These are phyloP conservation scores for Podarcis siculus DNA, from an alignment of 2,797 vertebrate genomes.

Conservation along the genomic window DNA sequence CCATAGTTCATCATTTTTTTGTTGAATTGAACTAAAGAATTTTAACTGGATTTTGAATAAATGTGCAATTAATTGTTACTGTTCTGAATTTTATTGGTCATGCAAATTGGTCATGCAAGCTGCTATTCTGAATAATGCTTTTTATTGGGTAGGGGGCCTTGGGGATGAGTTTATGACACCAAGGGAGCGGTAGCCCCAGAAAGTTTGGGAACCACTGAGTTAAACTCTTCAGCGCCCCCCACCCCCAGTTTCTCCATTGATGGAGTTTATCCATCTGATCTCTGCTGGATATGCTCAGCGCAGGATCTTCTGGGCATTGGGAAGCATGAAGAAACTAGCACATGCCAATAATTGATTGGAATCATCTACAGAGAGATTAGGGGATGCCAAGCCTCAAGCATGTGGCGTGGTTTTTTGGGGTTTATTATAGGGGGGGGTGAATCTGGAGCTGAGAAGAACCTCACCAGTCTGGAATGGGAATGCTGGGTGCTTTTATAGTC, in stretches of 20 bases:
- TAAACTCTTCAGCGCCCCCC: neutral
- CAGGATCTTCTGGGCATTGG: neutral
- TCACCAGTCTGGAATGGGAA: constrained; percentile 17
- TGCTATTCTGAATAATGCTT: no score
- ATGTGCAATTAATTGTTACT: no score
- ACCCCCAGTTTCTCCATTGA: neutral
- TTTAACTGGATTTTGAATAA: no score
- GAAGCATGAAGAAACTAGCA: neutral
- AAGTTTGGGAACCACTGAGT: no score
- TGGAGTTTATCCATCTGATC: neutral
- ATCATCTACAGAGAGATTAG: neutral
- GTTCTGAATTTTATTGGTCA: no score
- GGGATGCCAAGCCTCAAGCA: neutral
- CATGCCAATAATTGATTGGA: constrained; percentile 3
- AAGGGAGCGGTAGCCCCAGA: no score
- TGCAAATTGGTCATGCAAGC: no score
- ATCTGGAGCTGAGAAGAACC: constrained; percentile 1
- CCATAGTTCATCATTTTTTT: no score
- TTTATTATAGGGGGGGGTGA: neutral
- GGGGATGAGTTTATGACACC: no score
- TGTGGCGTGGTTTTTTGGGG: neutral
- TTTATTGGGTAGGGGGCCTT: no score
- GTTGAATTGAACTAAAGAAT: no score
- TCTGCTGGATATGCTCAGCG: neutral
- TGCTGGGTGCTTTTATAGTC: neutral